phyloP scores from a whole-genome alignment of 35 echinoderm and acorn worm genomes.

The Apostichopus japonicus region DNA sequence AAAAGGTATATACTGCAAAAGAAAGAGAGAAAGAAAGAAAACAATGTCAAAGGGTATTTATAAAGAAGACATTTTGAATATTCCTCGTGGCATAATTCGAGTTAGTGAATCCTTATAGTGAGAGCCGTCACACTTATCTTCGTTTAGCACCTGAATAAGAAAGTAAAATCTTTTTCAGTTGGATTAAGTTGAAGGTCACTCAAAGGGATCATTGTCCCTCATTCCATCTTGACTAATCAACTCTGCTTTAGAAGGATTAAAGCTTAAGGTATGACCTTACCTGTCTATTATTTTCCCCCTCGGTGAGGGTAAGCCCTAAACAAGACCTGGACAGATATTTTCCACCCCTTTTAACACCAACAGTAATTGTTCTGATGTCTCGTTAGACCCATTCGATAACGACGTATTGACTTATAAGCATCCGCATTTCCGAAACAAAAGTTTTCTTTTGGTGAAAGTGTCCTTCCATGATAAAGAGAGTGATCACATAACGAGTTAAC shows the following conservation, averaged over 20 bases:
- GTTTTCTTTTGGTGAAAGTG: background rate
- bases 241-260: background rate
- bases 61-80: no score
- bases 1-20: no score
- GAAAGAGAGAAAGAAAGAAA: no score
- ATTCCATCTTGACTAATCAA: background rate
- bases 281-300: background rate
- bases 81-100: no score
- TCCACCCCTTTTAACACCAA: constrained; percentile 23
- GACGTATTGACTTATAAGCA: background rate
- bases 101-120: no score
- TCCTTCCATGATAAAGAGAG: constrained; percentile 1
- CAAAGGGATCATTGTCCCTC: background rate
- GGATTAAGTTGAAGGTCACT: background rate
- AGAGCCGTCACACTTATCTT: no score
- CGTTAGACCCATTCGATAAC: constrained; percentile 5
- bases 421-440: background rate
- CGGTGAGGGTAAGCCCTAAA: background rate
- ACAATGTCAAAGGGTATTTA: no score
- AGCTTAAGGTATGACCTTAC: constrained; percentile 16
- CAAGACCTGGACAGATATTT: constrained; percentile 13
- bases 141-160: no score
- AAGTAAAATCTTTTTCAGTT: background rate
- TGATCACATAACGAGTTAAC: constrained; percentile 50
- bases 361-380: constrained; percentile 29